Conservation (phyloP, 2,797 vertebrate genomes). For the Hoplostethus atlanticus region DNA sequence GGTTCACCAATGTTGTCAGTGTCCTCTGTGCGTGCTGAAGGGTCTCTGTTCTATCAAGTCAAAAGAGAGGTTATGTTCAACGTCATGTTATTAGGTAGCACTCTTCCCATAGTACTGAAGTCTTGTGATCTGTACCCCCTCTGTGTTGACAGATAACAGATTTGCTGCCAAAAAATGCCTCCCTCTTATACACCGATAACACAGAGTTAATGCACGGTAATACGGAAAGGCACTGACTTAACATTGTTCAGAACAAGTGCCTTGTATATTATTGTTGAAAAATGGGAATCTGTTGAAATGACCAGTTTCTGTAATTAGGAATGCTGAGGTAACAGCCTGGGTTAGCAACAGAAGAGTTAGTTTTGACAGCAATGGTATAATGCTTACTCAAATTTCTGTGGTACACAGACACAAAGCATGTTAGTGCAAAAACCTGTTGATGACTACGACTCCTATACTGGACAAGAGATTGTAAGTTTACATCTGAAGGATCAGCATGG, state of each 20-base stretch:
- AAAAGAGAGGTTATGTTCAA: constrained; percentile 28
- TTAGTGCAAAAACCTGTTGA: constrained; percentile 1
- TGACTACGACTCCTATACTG: neutral
- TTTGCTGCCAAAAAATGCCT: constrained; percentile 1
- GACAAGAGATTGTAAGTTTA: constrained; percentile 38
- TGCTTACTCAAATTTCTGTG: too few relatives aligned
- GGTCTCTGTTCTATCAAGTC: constrained; percentile 19
- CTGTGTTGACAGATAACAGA: constrained; percentile 3
- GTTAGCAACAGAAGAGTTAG: neutral
- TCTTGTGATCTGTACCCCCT: constrained; percentile 4
- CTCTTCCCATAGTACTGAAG: neutral
- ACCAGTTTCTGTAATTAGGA: neutral
- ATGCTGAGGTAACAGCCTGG: neutral
- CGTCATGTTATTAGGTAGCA: constrained; percentile 9
- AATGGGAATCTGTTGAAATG: neutral
- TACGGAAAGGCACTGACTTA: neutral
- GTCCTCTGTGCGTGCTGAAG: neutral
- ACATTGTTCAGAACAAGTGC: constrained; percentile 15
- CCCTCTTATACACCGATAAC: neutral
- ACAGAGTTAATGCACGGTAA: constrained; percentile 5
- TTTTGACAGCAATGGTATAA: neutral
- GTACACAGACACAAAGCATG: neutral
- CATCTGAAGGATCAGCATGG: constrained; percentile 23
- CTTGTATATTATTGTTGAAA: neutral
- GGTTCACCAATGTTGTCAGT: constrained; percentile 20